These are phyloP conservation scores for Chlamydotis undulata DNA, from an alignment of 2,113 vertebrate genomes.

Conservation along the genomic window DNA sequence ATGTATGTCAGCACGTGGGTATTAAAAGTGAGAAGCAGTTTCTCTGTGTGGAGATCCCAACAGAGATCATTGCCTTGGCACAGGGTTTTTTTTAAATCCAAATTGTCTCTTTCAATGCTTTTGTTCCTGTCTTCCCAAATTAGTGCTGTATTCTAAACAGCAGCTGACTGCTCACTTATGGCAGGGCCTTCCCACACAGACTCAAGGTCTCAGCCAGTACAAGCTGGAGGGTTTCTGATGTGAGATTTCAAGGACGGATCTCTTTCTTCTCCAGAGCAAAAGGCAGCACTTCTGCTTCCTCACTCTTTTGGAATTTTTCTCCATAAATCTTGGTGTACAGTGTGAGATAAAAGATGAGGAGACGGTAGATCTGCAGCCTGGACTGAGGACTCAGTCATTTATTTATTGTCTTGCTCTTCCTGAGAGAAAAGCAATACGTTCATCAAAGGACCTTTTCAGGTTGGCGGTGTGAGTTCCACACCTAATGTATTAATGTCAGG, in stretches of 20 bases:
- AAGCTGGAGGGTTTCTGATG: not conserved
- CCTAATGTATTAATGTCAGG: not conserved
- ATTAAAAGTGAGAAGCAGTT: not conserved
- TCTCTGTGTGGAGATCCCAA: not conserved
- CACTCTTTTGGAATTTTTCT: slow-evolving; percentile 54
- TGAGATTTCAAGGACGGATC: not conserved
- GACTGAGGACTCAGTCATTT: not conserved
- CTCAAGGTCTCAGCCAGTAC: not conserved
- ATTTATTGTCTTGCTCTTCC: not conserved
- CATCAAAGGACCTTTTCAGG: slow-evolving; percentile 24
- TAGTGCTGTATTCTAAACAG: not conserved
- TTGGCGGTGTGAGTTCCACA: not conserved
- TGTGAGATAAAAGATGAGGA: slow-evolving; percentile 25
- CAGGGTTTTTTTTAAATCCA: not conserved
- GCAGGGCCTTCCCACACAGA: not conserved
- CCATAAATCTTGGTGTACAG: not conserved
- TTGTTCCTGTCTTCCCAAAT: not conserved
- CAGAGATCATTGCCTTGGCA: not conserved
- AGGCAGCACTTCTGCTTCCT: not conserved
- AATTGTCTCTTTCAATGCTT: not conserved
- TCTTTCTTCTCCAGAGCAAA: slow-evolving; percentile 30
- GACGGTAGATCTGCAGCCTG: not conserved
- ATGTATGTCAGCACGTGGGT: not conserved
- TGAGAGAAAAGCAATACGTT: not conserved
- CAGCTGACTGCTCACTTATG: not conserved